Evolutionary conservation across 2,888 invertebrate species (phyloP), one percentile per base, ranked within the genome.

Genomic region (Dendrolimus pini): DNA sequence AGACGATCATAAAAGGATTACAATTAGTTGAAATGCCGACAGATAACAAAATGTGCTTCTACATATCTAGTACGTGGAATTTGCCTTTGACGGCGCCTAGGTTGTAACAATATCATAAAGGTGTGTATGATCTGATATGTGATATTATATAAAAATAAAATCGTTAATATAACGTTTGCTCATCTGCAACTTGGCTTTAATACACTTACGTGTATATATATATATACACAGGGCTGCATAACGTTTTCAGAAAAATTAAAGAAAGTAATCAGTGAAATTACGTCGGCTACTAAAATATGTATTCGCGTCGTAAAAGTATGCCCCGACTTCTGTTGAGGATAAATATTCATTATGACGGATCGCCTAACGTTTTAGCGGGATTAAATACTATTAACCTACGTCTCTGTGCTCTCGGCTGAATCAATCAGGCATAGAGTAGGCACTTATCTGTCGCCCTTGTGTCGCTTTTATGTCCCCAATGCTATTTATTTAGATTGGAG

Each of bases 341-440:
- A 90, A 89, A 89, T 89, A 88, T 89, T 90, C 89, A 90, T 89
- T 89, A 90, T 84, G 82, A 77, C 78, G 86, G 88, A 83, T 89
- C 84, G 86, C 75, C 77, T 81, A 77, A 75, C 87, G 88, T 89
- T 90, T 90, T 88, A 90, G 89, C 84, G 81, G 82, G 85, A 90
- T 90, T 89, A 90, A 89, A 86, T 82, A 81, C 75, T 82, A 81
- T 87, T 86, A 88, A 82, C 80, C 78, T 72, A 71, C 74, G 76
- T 72, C 74, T 73, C 75, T 71, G 72, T 75, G 82, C 83, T 83
- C 80, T 82, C 74, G 75, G 74, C 78, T 75, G 78, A 81, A 89
- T 89, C 89, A 87, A 87, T 88, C 83, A 79, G 66, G 60, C 65
- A 67, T 65, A 62, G 57, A 58, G 65, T 68, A 67, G 54, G 56